Base-by-base conservation (phyloP, 2,113 vertebrate genomes). In the Saccopteryx bilineata region DNA sequence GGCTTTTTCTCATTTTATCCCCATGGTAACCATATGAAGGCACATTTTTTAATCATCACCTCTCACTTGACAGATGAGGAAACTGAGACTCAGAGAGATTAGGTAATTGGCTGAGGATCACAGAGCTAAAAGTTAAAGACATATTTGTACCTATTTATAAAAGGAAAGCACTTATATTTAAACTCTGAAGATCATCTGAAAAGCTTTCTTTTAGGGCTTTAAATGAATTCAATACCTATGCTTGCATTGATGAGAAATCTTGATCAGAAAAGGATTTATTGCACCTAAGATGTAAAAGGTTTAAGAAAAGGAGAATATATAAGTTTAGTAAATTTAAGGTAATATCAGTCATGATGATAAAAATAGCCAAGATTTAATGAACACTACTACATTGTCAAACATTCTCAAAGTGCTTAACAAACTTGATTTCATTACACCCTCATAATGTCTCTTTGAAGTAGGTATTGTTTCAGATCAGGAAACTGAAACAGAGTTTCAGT, bases 201-300 rank as follows among this genome's bases (percentile, higher is more conserved):
- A 89, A 86, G 52, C 4, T 50, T 28, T 63, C 52, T 11, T 76
- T 80, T 85, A 39, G 46, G 33, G 21, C 52, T 81, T 84, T 58
- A 65, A 13, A 75, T 91, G 46, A 26, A 19, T 65, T 81, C 33
- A 84, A 26, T 82, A n/a, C 13, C 63, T 80, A 24, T 39, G 9
- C 28, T 71, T 78, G 19, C 90, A 68, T 11, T 76, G 33, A 28
- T 82, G 17, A 95, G 33, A 90, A 84, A 39, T 79, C 9, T 71
- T 94, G 50, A 92, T 92, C 21, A 86, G 56, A 68, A 71, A 90
- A 93, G 89, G 17, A 46, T 39, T n/a, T 17, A 80, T 50, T 46
- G 1, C 72, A 31, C 82, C 52, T 58, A 56, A 94, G 61, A 69
- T 3, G n/a, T 79, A 7, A 94, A 87, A 23, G 21, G 19, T 65